A percentile compares a stretch with the other conserved stretches of the same genome.
Conservation (phyloP, 2,888 invertebrate genomes). For the Euphydryas editha region DNA sequence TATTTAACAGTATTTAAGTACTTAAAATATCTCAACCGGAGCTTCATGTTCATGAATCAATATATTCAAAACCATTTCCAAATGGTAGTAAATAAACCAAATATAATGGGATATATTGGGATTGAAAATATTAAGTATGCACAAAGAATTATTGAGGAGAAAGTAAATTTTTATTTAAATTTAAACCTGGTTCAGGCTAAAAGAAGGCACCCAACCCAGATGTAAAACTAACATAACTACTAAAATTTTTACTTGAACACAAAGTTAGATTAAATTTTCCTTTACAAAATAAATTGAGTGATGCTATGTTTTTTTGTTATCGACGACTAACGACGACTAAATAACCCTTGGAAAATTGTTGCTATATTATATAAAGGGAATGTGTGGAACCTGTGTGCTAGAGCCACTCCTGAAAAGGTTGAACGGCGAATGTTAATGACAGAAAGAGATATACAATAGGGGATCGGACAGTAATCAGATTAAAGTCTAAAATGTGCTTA, state of each 20-base stretch:
- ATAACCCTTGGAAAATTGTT: slow-evolving; percentile 88
- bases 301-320: slow-evolving; percentile 85
- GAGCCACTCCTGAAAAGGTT: slow-evolving; percentile 84
- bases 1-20: neutral
- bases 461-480: too few species aligned
- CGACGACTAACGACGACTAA: slow-evolving; percentile 86
- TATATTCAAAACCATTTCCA: slow-evolving; percentile 66
- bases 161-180: slow-evolving; percentile 75
- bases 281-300: slow-evolving; percentile 50
- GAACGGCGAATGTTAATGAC: slow-evolving; percentile 67
- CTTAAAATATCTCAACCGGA: slow-evolving; percentile 17
- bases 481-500: too few species aligned
- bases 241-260: slow-evolving; percentile 80
- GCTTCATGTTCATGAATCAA: slow-evolving; percentile 34
- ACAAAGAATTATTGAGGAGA: slow-evolving; percentile 55
- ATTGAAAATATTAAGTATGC: slow-evolving; percentile 82
- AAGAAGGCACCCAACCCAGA: slow-evolving; percentile 64
- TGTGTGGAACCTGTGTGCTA: slow-evolving; percentile 87
- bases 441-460: slow-evolving; percentile 78
- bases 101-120: slow-evolving; percentile 82
- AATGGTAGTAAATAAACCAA: slow-evolving; percentile 75
- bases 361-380: slow-evolving; percentile 86
- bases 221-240: slow-evolving; percentile 79
- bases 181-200: slow-evolving; percentile 63
- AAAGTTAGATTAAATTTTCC: slow-evolving; percentile 55